Percentiles rank a stretch among this genome's conserved stretches.
These are phyloP conservation scores for Lamproptera curius DNA, from an alignment of 2,888 invertebrate species.

Conservation along the genomic window DNA sequence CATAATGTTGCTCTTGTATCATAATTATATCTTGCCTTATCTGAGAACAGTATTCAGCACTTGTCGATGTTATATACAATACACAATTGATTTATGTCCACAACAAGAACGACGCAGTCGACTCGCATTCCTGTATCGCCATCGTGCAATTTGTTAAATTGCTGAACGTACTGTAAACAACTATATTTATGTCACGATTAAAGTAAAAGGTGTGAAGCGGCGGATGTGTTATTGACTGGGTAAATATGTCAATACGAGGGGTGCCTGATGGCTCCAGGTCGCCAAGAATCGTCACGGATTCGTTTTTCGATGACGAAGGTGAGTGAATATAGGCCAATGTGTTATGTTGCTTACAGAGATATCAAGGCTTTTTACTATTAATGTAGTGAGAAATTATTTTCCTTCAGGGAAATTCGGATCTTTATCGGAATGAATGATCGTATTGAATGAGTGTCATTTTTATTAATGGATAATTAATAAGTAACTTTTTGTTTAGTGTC, in stretches of 20 bases:
- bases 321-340: constrained; percentile 35
- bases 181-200: no score
- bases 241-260: constrained; percentile 63
- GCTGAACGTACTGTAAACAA: no score
- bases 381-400: no score
- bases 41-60: not conserved
- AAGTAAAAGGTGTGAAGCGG: constrained; percentile 17
- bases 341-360: no score
- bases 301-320: constrained; percentile 69
- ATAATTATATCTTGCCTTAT: not conserved
- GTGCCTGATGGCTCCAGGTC: constrained; percentile 66
- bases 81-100: not conserved
- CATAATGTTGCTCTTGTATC: not conserved
- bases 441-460: no score
- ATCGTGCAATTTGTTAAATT: no score
- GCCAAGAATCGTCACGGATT: constrained; percentile 61
- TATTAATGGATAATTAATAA: no score
- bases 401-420: no score
- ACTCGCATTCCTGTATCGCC: constrained; percentile 4
- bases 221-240: constrained; percentile 14
- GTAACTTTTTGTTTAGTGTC: no score
- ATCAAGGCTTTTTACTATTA: no score
- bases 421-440: no score
- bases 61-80: not conserved
- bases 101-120: not conserved